Conservation (phyloP, 2,888 invertebrate species). For the Drosophila mimetica region DNA sequence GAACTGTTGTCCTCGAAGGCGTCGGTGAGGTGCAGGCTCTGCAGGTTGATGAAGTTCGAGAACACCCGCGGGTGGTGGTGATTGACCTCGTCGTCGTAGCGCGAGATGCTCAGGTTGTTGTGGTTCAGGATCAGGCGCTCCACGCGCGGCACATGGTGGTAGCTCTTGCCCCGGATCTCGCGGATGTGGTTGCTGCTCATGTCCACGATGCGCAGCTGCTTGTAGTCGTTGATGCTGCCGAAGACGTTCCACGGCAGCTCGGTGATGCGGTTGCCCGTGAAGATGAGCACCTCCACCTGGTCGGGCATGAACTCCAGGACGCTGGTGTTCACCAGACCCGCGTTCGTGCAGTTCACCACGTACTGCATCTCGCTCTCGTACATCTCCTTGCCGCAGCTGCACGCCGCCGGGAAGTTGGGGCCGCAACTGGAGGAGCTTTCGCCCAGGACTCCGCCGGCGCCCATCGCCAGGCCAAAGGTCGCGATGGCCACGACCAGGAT, state of each 20-base stretch:
- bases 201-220: slow-evolving; percentile 87
- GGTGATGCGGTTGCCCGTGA: slow-evolving; percentile 88
- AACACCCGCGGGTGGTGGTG: slow-evolving; percentile 89
- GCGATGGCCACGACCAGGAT: slow-evolving; percentile 49
- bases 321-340: slow-evolving; percentile 86
- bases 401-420: slow-evolving; percentile 85
- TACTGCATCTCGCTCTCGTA: slow-evolving; percentile 86
- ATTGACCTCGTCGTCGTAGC: slow-evolving; percentile 85
- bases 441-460: slow-evolving; percentile 27
- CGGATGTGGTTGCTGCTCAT: slow-evolving; percentile 90
- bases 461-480: slow-evolving; percentile 47
- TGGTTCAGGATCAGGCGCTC: slow-evolving; percentile 89
- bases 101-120: slow-evolving; percentile 88
- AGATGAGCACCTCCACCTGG: slow-evolving; percentile 89
- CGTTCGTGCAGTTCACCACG: slow-evolving; percentile 90
- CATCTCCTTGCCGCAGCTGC: slow-evolving; percentile 86
- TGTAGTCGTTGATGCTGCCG: slow-evolving; percentile 87
- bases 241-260: slow-evolving; percentile 90
- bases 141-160: slow-evolving; percentile 89
- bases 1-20: slow-evolving; percentile 89
- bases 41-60: slow-evolving; percentile 89
- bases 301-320: slow-evolving; percentile 87
- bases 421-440: slow-evolving; percentile 83
- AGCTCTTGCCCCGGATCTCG: slow-evolving; percentile 90
- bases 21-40: slow-evolving; percentile 89